phyloP scores from a whole-genome alignment of 2,113 vertebrate genomes.

The Callospermophilus lateralis region DNA sequence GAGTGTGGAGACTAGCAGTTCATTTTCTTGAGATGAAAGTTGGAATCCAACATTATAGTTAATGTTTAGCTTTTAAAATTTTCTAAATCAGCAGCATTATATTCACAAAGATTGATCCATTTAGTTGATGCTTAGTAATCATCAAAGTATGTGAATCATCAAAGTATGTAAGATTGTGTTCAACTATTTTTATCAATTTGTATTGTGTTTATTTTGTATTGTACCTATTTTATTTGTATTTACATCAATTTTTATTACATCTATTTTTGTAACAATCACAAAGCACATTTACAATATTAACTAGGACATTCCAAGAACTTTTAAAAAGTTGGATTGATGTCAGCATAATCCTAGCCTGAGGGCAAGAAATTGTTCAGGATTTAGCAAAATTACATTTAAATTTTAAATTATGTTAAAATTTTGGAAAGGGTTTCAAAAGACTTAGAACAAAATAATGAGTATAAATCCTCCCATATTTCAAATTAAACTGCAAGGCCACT shows the following conservation, averaged over 20 bases:
- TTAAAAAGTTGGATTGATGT: neutral
- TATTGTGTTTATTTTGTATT: neutral
- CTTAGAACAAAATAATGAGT: neutral
- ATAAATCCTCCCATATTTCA: neutral
- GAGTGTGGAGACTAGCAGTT: too few relatives aligned
- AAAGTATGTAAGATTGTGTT: neutral
- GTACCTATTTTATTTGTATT: neutral
- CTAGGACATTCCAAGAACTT: neutral
- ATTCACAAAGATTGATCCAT: neutral
- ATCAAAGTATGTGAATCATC: neutral
- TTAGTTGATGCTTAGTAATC: neutral
- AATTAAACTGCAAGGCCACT: neutral
- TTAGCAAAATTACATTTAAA: neutral
- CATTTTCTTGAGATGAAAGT: neutral
- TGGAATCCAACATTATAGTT: neutral
- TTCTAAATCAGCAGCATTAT: neutral
- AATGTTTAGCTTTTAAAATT: slow-evolving; percentile 4
- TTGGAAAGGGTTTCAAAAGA: neutral
- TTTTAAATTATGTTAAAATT: neutral
- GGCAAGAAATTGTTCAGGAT: neutral
- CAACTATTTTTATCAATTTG: neutral
- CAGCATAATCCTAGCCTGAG: neutral
- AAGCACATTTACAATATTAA: neutral
- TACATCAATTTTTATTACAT: neutral
- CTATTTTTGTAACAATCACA: neutral